Evolutionary conservation across 2,797 vertebrate genomes (phyloP).

Genomic region (Enoplosus armatus): DNA sequence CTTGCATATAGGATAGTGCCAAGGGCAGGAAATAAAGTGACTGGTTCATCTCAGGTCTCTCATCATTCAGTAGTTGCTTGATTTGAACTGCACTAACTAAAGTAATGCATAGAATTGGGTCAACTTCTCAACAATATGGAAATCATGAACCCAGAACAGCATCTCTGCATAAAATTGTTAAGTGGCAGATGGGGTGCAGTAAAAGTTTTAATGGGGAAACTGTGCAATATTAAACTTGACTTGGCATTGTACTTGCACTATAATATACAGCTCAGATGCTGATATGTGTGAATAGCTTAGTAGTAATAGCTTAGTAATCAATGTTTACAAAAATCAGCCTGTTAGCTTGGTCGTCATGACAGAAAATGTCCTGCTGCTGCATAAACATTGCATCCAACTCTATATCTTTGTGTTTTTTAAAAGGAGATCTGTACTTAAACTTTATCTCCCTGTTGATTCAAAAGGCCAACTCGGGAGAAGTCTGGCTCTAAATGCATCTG

Average conservation of each 20-base stretch:
- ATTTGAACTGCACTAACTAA: slow-evolving; percentile 32
- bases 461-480: slow-evolving; percentile 10
- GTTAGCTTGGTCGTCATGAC: neutral
- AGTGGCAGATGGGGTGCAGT: slow-evolving; percentile 31
- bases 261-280: slow-evolving; percentile 10
- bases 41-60: slow-evolving; percentile 45
- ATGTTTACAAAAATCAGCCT: slow-evolving; percentile 16
- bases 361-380: neutral
- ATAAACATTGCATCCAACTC: slow-evolving; percentile 25
- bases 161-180: slow-evolving; percentile 27
- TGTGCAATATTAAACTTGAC: slow-evolving; percentile 30
- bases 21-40: slow-evolving; percentile 26
- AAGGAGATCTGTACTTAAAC: neutral
- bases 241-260: slow-evolving; percentile 9
- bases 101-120: slow-evolving; percentile 49
- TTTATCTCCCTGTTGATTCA: slow-evolving; percentile 17
- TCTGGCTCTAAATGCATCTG: slow-evolving; percentile 29
- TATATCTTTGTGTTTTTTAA: slow-evolving; percentile 27
- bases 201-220: slow-evolving; percentile 43
- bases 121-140: slow-evolving; percentile 46
- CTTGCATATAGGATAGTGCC: slow-evolving; percentile 6
- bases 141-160: slow-evolving; percentile 31
- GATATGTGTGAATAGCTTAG: slow-evolving; percentile 11
- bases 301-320: slow-evolving; percentile 8
- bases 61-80: slow-evolving; percentile 30